Conservation (phyloP, 2,113 vertebrate genomes). For the Ptychochromis oligacanthus region DNA sequence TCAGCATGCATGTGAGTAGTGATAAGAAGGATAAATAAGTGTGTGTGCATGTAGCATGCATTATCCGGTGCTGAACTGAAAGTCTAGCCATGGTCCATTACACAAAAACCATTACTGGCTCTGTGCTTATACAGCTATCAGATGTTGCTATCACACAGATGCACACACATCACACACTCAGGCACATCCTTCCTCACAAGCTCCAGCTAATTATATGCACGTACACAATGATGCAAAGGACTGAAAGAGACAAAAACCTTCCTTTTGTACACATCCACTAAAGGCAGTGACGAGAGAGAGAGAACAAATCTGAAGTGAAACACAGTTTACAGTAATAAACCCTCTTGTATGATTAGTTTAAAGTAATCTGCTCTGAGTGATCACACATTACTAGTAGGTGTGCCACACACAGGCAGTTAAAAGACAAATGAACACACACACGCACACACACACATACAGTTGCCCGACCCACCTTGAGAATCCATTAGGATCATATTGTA, state of each 20-base stretch:
- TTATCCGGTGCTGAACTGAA: slow-evolving; percentile 52
- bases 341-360: background rate
- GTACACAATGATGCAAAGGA: slow-evolving; percentile 13
- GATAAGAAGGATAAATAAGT: background rate
- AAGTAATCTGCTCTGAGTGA: slow-evolving; percentile 2
- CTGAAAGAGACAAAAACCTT: background rate
- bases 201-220: slow-evolving; percentile 4
- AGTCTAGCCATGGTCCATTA: slow-evolving; percentile 49
- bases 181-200: background rate
- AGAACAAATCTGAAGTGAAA: slow-evolving; percentile 22
- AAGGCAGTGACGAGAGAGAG: background rate
- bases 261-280: slow-evolving; percentile 5
- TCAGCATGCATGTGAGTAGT: background rate
- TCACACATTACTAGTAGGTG: background rate
- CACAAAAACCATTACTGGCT: slow-evolving; percentile 50
- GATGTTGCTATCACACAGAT: slow-evolving; percentile 10
- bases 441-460: background rate
- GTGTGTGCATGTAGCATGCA: slow-evolving; percentile 20
- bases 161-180: background rate
- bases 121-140: slow-evolving; percentile 24
- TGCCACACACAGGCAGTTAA: background rate
- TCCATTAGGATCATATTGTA: slow-evolving; percentile 25
- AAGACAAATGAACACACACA: background rate
- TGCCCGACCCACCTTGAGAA: background rate
- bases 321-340: background rate